phyloP scores from a whole-genome alignment of 2,113 vertebrate genomes.

The Tachycineta bicolor region DNA sequence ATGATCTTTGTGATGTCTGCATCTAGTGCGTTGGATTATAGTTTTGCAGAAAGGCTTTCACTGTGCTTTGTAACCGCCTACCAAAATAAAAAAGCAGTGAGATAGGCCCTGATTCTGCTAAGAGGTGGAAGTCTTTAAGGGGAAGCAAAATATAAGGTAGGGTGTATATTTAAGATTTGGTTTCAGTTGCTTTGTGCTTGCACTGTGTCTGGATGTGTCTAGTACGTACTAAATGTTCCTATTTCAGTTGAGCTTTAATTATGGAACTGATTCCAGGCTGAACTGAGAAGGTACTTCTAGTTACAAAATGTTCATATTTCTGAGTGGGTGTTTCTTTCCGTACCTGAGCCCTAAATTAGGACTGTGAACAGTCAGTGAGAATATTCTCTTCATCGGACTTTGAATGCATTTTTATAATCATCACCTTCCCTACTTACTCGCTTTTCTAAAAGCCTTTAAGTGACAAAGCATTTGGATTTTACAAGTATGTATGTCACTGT shows the following conservation, averaged over 20 bases:
- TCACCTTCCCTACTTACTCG: not conserved
- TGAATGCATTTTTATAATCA: not conserved
- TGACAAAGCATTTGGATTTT: not conserved
- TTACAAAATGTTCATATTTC: not conserved
- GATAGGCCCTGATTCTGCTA: not conserved
- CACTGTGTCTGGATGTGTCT: not conserved
- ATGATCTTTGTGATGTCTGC: not conserved
- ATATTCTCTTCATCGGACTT: not conserved
- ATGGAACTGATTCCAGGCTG: not conserved
- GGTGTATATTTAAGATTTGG: not conserved
- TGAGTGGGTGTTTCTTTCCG: not conserved
- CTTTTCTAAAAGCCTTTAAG: not conserved
- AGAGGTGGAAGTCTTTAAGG: conserved; percentile 13
- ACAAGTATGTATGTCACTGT: not conserved
- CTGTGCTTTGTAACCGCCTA: not conserved
- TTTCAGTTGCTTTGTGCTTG: not conserved
- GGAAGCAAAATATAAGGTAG: not conserved
- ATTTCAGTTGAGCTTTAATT: conserved; percentile 3
- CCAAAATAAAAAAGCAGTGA: conserved; percentile 11
- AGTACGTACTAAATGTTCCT: not conserved
- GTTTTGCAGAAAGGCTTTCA: conserved; percentile 10
- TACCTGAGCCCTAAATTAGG: not conserved
- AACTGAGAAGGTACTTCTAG: not conserved
- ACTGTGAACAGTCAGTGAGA: not conserved
- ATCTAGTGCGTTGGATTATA: not conserved